Evolutionary conservation across 2,888 invertebrate species (phyloP).

Genomic region (Agriotes lineatus): DNA sequence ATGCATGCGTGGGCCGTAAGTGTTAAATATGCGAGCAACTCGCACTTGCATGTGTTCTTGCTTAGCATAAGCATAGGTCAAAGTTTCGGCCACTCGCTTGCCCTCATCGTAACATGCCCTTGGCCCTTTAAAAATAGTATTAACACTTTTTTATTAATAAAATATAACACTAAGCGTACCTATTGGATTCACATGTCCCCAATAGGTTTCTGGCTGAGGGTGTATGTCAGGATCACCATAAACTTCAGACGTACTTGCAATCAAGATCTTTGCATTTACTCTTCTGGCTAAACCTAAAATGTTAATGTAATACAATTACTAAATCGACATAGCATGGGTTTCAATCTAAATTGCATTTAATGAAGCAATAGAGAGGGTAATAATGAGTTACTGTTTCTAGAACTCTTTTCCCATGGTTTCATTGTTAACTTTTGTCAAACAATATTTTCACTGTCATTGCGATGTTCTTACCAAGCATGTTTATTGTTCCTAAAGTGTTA

Average conservation of each 20-base stretch:
- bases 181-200: constrained; percentile 99
- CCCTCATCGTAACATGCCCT: constrained; percentile 99
- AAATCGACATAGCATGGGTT: too few relatives aligned
- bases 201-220: constrained; percentile 97
- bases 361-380: too few relatives aligned
- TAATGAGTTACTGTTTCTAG: too few relatives aligned
- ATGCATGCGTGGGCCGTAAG: constrained; percentile 99
- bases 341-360: too few relatives aligned
- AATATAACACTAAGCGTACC: too few relatives aligned
- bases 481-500: constrained; percentile 96
- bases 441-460: too few relatives aligned
- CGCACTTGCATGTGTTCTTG: constrained; percentile 96
- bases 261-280: constrained; percentile 91
- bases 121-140: constrained; percentile 73
- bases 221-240: constrained; percentile 99
- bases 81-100: constrained; percentile 97
- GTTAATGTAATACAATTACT: too few relatives aligned
- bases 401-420: too few relatives aligned
- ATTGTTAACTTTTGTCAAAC: too few relatives aligned
- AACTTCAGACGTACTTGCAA: constrained; percentile 98
- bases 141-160: too few relatives aligned
- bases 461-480: constrained; percentile 81
- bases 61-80: constrained; percentile 96
- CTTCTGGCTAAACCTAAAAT: constrained; percentile 87
- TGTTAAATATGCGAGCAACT: constrained; percentile 98